phyloP scores from a whole-genome alignment of 2,797 vertebrate genomes.

The Liparis tanakae region DNA sequence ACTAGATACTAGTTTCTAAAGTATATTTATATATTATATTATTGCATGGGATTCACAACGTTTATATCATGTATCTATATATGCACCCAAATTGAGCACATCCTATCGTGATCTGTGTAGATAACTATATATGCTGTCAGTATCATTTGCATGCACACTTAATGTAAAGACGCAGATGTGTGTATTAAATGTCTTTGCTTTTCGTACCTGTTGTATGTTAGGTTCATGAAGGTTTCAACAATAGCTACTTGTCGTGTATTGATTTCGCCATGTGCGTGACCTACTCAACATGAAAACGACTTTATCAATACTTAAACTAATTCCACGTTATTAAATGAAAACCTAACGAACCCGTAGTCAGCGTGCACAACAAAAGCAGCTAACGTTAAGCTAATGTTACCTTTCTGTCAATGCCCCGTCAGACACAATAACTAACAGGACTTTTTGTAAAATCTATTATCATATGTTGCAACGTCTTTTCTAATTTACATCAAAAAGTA shows the following conservation, averaged over 20 bases:
- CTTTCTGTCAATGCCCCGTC: background rate
- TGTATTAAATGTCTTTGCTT: background rate
- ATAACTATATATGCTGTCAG: background rate
- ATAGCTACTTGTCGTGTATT: background rate
- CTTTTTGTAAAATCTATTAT: background rate
- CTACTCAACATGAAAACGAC: background rate
- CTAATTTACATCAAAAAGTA: background rate
- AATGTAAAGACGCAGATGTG: background rate
- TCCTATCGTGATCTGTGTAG: background rate
- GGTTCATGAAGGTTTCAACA: background rate
- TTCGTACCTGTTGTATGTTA: background rate
- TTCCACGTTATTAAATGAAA: background rate
- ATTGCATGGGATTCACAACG: background rate
- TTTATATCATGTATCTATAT: background rate
- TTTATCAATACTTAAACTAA: too few species aligned
- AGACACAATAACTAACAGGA: background rate
- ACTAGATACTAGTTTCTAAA: background rate
- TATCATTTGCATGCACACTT: background rate
- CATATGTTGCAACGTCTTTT: background rate
- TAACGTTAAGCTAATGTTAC: background rate
- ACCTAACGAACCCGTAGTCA: constrained; percentile 35
- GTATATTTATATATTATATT: background rate
- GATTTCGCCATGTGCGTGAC: background rate
- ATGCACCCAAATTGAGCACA: background rate
- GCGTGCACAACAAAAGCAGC: constrained; percentile 1